Conservation (phyloP, 2,888 invertebrate species). For the Cataglyphis altisquamis region DNA sequence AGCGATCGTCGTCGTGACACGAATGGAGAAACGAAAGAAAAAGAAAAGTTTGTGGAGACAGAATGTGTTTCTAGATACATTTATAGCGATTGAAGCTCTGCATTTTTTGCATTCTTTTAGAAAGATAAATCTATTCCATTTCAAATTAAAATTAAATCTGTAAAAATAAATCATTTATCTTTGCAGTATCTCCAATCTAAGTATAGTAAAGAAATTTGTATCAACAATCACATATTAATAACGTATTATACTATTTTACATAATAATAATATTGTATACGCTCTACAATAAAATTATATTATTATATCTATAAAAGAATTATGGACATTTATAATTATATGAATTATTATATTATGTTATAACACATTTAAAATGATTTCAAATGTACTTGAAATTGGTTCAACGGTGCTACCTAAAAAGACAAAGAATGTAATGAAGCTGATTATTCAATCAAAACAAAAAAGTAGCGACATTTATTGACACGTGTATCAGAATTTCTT, state of each 20-base stretch:
- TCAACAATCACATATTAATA: not conserved
- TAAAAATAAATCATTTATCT: too few species aligned
- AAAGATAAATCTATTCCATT: not conserved
- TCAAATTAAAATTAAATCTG: not conserved
- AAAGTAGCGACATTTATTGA: constrained; percentile 27
- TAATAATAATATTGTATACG: constrained; percentile 3
- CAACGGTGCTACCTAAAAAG: not conserved
- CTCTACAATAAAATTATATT: not conserved
- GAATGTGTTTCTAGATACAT: constrained; percentile 7
- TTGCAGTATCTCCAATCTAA: not conserved
- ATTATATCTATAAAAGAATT: constrained; percentile 20
- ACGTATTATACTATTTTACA: not conserved
- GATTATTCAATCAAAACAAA: constrained; percentile 35
- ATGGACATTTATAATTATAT: constrained; percentile 16
- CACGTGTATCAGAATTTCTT: constrained; percentile 11
- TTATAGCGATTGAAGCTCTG: constrained; percentile 5
- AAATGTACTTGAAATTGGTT: constrained; percentile 3
- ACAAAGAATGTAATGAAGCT: constrained; percentile 23
- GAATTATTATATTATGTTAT: constrained; percentile 3
- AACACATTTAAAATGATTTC: constrained; percentile 1
- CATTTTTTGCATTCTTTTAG: constrained; percentile 34
- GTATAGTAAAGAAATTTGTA: not conserved
- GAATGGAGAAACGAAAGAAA: constrained; percentile 24
- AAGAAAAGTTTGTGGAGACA: constrained; percentile 18
- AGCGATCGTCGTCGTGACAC: constrained; percentile 11